Evolutionary conservation across 2,797 vertebrate species (phyloP), one percentile per base, ranked within the genome.

Genomic region (Paguma larvata): DNA sequence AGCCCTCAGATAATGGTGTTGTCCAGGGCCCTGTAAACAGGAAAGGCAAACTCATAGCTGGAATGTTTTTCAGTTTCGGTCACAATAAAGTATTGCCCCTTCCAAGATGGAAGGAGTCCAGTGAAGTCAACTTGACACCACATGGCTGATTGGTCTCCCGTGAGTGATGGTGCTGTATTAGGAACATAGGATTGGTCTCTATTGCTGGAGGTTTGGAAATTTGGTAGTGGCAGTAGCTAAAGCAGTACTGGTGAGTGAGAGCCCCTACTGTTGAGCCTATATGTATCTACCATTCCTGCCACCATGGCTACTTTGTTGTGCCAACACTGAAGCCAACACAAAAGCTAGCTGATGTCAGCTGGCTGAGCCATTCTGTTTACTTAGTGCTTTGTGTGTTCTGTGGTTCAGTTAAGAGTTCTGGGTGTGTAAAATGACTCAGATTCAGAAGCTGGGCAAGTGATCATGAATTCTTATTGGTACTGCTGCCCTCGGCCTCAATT

Each of bases 381-480:
- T 75, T 59, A 89, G 30, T 32, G 12, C n/a, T 41, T 41, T 51
- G 13, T 63, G 16, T 53, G 48, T 62, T 51, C 68, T 84, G 51
- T 84, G 25, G 48, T 51, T 77, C 72, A 92, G 51, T n/a, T 21
- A 70, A 95, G 62, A 83, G 77, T 77, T 92, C 70, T 70, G 11
- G 23, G 32, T 78, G 15, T 70, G 27, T 89, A 84, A 92, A 93
- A 51, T 41, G 41, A 89, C 21, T 11, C 46, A 88, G 19, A 41
- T 78, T 46, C 70, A 34, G 79, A 84, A 85, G 44, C 41, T 44
- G n/a, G 30, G 5, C 13, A 68, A 78, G 32, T 12, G 70, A 78
- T 78, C 16, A 14, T 91, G n/a, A 70, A 51, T 88, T 89, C 77
- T 38, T 67, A 18, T n/a, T 51, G 19, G n/a, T 23, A 16, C 13